Percentiles rank a stretch among this genome's conserved stretches.
Conservation (phyloP, 35 echinoderm and acorn worm genomes). For the Eucidaris tribuloides region DNA sequence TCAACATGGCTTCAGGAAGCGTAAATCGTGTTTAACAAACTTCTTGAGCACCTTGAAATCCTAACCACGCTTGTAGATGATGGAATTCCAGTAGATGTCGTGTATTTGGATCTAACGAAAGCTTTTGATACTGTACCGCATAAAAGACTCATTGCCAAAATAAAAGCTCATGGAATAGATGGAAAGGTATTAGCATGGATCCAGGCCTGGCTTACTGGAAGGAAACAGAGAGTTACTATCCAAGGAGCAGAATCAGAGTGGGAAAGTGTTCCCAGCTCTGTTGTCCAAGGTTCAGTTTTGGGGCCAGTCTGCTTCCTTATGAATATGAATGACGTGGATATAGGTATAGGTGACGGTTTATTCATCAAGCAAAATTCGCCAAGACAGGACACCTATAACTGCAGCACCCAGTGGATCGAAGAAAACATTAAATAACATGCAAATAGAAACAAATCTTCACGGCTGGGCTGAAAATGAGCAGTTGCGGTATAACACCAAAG, state of each 20-base stretch:
- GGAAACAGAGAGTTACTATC: slow-evolving; percentile 32
- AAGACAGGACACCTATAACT: no score
- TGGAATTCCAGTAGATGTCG: slow-evolving; percentile 28
- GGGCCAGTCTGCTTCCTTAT: no score
- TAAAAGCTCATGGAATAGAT: slow-evolving; percentile 23
- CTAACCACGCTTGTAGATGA: slow-evolving; percentile 15
- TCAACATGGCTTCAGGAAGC: slow-evolving; percentile 36
- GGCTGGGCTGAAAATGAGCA: no score
- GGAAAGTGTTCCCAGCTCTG: slow-evolving; percentile 17
- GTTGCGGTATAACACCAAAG: no score
- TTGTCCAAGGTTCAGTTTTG: no score
- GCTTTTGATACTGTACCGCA: no score
- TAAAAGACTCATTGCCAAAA: slow-evolving; percentile 7
- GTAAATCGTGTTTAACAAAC: slow-evolving; percentile 40
- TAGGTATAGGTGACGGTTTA: no score
- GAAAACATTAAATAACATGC: no score
- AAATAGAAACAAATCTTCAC: no score
- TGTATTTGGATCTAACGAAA: slow-evolving; percentile 24
- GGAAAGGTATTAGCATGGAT: slow-evolving; percentile 28
- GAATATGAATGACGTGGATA: no score
- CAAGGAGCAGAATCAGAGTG: slow-evolving; percentile 14
- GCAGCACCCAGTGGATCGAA: no score
- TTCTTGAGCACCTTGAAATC: neutral
- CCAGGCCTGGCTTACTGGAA: neutral
- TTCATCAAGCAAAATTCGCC: no score